Base-by-base conservation (phyloP, 2,797 vertebrate species). In the Sebastes diploproa region DNA sequence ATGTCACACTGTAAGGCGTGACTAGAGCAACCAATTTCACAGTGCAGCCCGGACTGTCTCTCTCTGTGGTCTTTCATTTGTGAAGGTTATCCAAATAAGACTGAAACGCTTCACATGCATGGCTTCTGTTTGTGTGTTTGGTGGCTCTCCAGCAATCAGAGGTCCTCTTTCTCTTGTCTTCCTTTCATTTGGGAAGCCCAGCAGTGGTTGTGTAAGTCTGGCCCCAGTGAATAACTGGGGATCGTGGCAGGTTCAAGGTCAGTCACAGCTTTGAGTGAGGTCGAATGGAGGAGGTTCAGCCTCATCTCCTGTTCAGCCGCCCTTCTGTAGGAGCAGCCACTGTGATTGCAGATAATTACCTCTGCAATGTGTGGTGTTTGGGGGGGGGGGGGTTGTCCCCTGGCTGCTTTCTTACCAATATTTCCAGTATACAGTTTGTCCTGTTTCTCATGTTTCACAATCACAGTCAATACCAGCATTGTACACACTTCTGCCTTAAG, bases 331-430 rank as follows among this genome's bases (percentile, higher is more conserved):
- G 42, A 85, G 60, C 54, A 72, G 82, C 70, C 70, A 7, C 79
- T 73, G 75, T 90, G 87, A 92, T 91, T 91, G 84, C 61, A 88
- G 85, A 86, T 89, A 90, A 92, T 94, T 92, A 84, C 81, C 79
- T 82, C 75, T 77, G 69, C 68, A 81, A 91, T 85, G 82, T 89
- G 86, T 75, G 68, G 58, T 71, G 62, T 74, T 68, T 18, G 1
- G 10, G 7, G 11, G 25, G 7, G 11, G 25, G 22, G 58, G 1
- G 12, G 10, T 14, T 81, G 54, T 66, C 77, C n/a, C 7, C 18
- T 46, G 30, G 32, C 18, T 65, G 34, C 10, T 54, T 30, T 56
- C 22, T 70, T 5, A 18, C 3, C 3, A 46, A 9, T 59, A 25
- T 38, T 30, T 27, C 32, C n/a, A 58, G 4, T 60, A 77, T 20